These are phyloP conservation scores for Venustaconcha ellipsiformis DNA, from an alignment of 1,140 invertebrate species.

Conservation along the genomic window DNA sequence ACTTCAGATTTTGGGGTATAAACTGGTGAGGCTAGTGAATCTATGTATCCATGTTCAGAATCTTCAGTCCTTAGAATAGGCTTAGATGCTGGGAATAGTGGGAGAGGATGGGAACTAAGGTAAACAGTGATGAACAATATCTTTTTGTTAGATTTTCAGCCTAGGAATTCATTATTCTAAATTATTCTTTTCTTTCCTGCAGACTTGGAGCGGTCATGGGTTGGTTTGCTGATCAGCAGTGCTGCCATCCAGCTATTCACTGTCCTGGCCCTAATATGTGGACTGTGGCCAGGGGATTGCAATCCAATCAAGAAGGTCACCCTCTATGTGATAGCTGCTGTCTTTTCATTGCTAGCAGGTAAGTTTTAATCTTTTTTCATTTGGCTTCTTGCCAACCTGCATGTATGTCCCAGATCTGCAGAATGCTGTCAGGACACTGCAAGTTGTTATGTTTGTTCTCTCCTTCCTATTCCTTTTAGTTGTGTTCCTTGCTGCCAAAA, in stretches of 20 bases:
- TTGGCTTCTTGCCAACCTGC: not conserved
- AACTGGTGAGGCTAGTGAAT: too few species aligned
- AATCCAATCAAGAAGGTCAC: slow-evolving; percentile 28
- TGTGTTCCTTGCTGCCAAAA: not conserved
- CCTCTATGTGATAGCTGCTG: slow-evolving; percentile 41
- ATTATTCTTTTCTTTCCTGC: not conserved
- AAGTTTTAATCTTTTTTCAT: slow-evolving; percentile 10
- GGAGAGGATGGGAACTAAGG: too few species aligned
- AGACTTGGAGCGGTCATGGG: slow-evolving; percentile 29
- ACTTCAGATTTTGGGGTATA: too few species aligned
- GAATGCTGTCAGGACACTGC: too few species aligned
- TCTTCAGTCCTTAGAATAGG: too few species aligned
- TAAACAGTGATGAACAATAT: too few species aligned
- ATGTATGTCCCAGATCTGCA: not conserved
- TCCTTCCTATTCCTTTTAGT: not conserved
- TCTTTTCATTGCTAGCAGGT: slow-evolving; percentile 46
- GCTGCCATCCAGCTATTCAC: slow-evolving; percentile 28
- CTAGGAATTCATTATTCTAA: too few species aligned
- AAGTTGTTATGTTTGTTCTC: too few species aligned
- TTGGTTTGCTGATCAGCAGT: slow-evolving; percentile 25
- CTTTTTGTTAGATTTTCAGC: too few species aligned
- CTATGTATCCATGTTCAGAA: too few species aligned
- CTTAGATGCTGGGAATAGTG: too few species aligned
- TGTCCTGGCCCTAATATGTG: slow-evolving; percentile 21
- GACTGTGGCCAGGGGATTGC: slow-evolving; percentile 26